Evolutionary conservation across 2,888 invertebrate species (phyloP).

Genomic region (Ceratothoa steindachneri): DNA sequence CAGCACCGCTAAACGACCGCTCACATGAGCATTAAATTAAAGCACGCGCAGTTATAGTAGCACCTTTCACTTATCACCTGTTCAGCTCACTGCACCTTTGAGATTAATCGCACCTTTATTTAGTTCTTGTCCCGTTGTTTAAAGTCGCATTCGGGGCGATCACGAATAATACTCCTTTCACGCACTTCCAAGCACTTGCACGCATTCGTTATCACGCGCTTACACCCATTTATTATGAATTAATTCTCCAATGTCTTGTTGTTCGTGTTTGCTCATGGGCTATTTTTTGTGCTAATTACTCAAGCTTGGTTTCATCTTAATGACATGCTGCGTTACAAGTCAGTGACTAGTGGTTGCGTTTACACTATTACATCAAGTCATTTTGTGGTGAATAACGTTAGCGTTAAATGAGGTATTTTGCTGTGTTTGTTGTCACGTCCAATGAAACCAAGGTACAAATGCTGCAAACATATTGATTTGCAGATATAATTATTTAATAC

Average conservation of each 20-base stretch:
- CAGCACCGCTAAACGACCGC: background rate
- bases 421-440: no score
- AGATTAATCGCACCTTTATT: background rate
- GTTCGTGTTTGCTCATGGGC: no score
- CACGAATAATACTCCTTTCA: background rate
- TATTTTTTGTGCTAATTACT: no score
- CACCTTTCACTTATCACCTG: constrained; percentile 6
- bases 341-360: no score
- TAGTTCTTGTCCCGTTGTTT: background rate
- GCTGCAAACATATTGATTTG: no score
- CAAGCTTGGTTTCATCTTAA: no score
- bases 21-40: background rate
- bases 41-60: background rate
- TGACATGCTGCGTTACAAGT: no score
- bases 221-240: background rate
- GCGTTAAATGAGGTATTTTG: no score
- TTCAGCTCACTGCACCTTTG: constrained; percentile 8
- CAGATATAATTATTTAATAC: no score
- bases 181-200: background rate
- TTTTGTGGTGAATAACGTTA: no score
- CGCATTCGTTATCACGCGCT: background rate
- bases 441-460: no score
- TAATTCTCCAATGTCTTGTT: background rate
- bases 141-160: background rate
- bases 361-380: no score